These are phyloP conservation scores for Blastobasis adustella DNA, from an alignment of 2,888 invertebrate species.

Conservation along the genomic window DNA sequence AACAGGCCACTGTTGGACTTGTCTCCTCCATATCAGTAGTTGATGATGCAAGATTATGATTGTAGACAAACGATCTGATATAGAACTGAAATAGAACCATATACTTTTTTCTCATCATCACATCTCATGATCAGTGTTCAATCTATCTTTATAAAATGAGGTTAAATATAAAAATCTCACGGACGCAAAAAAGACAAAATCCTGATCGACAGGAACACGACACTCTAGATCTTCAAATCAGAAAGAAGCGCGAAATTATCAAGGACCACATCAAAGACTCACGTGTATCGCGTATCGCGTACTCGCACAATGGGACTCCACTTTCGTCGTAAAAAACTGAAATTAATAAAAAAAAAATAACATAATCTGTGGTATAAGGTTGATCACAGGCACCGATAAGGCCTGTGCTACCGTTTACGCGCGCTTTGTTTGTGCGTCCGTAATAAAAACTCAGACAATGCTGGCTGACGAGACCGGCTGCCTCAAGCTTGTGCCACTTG, in stretches of 20 bases:
- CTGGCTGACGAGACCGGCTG: slow-evolving; percentile 45
- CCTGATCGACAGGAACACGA: slow-evolving; percentile 33
- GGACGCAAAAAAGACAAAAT: too few species aligned
- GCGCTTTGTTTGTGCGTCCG: slow-evolving; percentile 58
- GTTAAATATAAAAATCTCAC: too few species aligned
- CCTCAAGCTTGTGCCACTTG: slow-evolving; percentile 55
- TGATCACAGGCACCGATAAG: slow-evolving; percentile 68
- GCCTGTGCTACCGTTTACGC: slow-evolving; percentile 69
- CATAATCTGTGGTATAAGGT: slow-evolving; percentile 41
- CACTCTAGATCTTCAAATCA: slow-evolving; percentile 38
- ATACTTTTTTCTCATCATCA: too few species aligned
- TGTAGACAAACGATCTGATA: too few species aligned
- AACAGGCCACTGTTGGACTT: too few species aligned
- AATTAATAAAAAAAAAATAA: slow-evolving; percentile 34
- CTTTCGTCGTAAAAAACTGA: slow-evolving; percentile 38
- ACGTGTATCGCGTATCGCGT: slow-evolving; percentile 53
- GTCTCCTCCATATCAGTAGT: too few species aligned
- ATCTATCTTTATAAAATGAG: too few species aligned
- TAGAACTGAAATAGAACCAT: too few species aligned
- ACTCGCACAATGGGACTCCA: slow-evolving; percentile 31
- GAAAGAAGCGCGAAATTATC: slow-evolving; percentile 38
- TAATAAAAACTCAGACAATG: slow-evolving; percentile 70
- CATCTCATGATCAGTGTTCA: too few species aligned
- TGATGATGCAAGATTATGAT: too few species aligned
- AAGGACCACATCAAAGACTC: slow-evolving; percentile 13